A percentile compares a stretch with the other conserved stretches of the same genome.
These are phyloP conservation scores for Pammene aurita DNA, from an alignment of 2,888 invertebrate species.

Conservation along the genomic window DNA sequence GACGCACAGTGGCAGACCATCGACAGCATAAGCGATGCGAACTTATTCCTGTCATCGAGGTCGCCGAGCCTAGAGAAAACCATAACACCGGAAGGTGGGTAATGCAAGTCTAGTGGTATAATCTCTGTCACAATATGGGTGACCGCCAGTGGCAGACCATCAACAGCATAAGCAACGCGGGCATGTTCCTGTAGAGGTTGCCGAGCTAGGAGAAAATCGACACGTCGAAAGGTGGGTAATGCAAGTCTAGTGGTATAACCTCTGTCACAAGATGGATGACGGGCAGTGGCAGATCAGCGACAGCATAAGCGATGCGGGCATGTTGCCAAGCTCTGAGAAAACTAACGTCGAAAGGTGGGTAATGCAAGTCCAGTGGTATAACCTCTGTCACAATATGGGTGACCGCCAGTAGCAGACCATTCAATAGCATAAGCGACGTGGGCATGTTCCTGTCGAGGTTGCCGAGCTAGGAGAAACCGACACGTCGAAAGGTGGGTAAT, in stretches of 20 bases:
- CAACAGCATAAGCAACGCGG: conserved; percentile 58
- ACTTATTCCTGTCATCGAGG: conserved; percentile 39
- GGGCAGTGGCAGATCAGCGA: too few species aligned
- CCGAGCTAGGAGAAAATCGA: not conserved
- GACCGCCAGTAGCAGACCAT: conserved; percentile 59
- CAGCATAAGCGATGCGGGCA: too few species aligned
- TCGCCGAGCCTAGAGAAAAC: not conserved
- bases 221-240: not conserved
- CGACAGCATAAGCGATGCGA: conserved; percentile 58
- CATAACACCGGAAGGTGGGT: not conserved
- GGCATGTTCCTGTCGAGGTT: conserved; percentile 44
- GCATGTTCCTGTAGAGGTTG: conserved; percentile 39
- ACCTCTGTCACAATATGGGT: conserved; percentile 38
- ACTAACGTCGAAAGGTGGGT: too few species aligned
- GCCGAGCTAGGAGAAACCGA: not conserved
- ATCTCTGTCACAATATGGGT: conserved; percentile 38
- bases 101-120: too few species aligned
- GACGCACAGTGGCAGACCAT: conserved; percentile 59
- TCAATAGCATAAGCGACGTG: conserved; percentile 56
- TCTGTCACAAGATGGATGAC: too few species aligned
- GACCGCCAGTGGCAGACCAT: conserved; percentile 59
- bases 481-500: not conserved
- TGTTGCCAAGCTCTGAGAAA: too few species aligned
- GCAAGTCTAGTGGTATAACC: too few species aligned
- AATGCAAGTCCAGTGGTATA: too few species aligned